Evolutionary conservation across 2,113 vertebrate species (phyloP).

Genomic region (Lynx canadensis): DNA sequence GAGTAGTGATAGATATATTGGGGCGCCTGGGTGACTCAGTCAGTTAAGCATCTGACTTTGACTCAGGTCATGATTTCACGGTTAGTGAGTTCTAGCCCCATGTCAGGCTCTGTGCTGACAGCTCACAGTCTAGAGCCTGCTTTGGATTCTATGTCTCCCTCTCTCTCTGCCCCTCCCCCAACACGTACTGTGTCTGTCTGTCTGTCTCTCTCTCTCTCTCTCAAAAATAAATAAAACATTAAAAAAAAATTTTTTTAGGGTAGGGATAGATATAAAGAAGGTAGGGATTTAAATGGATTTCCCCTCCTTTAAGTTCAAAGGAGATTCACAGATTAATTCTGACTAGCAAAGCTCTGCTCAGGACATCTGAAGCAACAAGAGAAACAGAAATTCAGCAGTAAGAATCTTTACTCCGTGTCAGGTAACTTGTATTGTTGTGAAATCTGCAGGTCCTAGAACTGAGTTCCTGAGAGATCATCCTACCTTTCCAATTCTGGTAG

Average conservation of each 20-base stretch:
- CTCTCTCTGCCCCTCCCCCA: too few species aligned
- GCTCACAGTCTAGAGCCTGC: too few species aligned
- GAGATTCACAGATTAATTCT: neutral
- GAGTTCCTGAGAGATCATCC: neutral
- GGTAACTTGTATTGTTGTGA: neutral
- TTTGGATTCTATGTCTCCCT: too few species aligned
- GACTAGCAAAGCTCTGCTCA: slow-evolving; percentile 43
- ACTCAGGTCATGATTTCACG: too few species aligned
- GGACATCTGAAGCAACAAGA: neutral
- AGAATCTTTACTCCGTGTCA: neutral
- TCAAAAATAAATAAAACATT: too few species aligned
- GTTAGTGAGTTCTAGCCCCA: too few species aligned
- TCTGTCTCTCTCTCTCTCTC: too few species aligned
- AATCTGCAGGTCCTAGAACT: neutral
- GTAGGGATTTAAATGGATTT: neutral
- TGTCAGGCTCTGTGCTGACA: too few species aligned
- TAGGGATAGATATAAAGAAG: neutral
- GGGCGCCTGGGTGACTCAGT: too few species aligned
- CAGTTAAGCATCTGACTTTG: too few species aligned
- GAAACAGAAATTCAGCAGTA: neutral
- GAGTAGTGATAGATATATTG: neutral
- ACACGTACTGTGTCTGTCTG: too few species aligned
- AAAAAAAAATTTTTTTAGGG: too few species aligned
- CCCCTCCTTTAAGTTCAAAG: neutral
- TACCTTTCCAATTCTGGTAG: neutral